Percentiles rank a stretch among this genome's conserved stretches.
These are phyloP conservation scores for Trichonephila clavata DNA, from an alignment of 1,140 invertebrate species.

Conservation along the genomic window DNA sequence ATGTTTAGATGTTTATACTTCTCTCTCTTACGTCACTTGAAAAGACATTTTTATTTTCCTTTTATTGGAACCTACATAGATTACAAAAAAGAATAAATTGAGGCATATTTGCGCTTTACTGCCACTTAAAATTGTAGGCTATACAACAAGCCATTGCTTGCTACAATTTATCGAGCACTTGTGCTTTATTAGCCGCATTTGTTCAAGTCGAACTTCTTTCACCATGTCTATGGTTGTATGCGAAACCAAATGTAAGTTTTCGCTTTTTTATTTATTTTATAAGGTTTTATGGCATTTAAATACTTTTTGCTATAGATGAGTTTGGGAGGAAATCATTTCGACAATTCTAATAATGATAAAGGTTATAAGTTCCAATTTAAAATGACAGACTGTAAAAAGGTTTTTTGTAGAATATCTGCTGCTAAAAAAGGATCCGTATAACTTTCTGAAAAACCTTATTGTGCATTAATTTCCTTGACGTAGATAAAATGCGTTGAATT, in stretches of 20 bases:
- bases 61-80: constrained; percentile 37
- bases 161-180: not conserved
- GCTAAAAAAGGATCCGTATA: too few relatives aligned
- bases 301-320: too few relatives aligned
- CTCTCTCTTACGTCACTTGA: not conserved
- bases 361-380: too few relatives aligned
- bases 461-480: too few relatives aligned
- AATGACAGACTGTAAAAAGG: too few relatives aligned
- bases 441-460: too few relatives aligned
- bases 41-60: constrained; percentile 10
- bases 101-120: not conserved
- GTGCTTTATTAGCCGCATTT: not conserved
- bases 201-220: not conserved
- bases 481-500: too few relatives aligned
- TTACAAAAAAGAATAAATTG: constrained; percentile 34
- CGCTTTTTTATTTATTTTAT: not conserved
- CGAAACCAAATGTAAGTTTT: constrained; percentile 32
- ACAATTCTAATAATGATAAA: too few relatives aligned
- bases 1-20: constrained; percentile 40
- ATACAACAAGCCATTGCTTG: not conserved
- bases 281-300: too few relatives aligned
- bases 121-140: not conserved
- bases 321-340: too few relatives aligned
- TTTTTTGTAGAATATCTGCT: too few relatives aligned
- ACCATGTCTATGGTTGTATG: not conserved